A percentile compares a stretch with the other conserved stretches of the same genome.
Evolutionary conservation across 2,888 invertebrate genomes (phyloP).

Genomic region (Azorinus chamasolen): DNA sequence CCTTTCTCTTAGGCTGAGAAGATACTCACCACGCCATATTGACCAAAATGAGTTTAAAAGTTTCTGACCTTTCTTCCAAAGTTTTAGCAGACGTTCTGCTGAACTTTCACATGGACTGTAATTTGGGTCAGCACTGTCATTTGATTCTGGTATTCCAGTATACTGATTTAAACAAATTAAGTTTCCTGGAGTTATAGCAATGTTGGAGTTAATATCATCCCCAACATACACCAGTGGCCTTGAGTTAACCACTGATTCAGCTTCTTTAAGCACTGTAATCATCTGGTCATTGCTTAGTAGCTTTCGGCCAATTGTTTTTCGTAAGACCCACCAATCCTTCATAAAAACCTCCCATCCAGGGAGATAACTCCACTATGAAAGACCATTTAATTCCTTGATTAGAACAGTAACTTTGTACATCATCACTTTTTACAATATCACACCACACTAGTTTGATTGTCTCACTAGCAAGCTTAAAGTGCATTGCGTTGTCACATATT

Average conservation of each 20-base stretch:
- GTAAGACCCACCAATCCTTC: conserved; percentile 10
- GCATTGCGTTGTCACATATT: conserved; percentile 25
- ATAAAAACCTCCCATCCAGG: conserved; percentile 7
- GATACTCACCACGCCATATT: conserved; percentile 11
- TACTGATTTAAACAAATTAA: conserved; percentile 20
- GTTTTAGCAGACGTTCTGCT: conserved; percentile 5
- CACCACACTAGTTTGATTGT: conserved; percentile 6
- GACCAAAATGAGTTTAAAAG: conserved; percentile 12
- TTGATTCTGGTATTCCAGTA: conserved; percentile 9
- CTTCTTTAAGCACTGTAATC: conserved; percentile 7
- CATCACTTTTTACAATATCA: conserved; percentile 11
- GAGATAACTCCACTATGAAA: conserved; percentile 18
- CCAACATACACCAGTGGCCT: conserved; percentile 14
- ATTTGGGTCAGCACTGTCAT: background rate
- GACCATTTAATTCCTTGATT: conserved; percentile 10
- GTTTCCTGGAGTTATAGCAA: background rate
- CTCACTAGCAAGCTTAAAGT: conserved; percentile 15
- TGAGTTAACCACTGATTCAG: conserved; percentile 7
- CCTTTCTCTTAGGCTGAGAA: no score
- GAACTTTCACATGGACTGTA: background rate
- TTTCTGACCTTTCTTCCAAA: conserved; percentile 19
- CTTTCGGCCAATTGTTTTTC: conserved; percentile 15
- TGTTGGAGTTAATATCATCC: conserved; percentile 10
- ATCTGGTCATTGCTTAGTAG: conserved; percentile 3
- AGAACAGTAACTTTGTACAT: conserved; percentile 20